Base-by-base conservation (phyloP, 2,888 invertebrate species). In the Frankliniella intonsa region DNA sequence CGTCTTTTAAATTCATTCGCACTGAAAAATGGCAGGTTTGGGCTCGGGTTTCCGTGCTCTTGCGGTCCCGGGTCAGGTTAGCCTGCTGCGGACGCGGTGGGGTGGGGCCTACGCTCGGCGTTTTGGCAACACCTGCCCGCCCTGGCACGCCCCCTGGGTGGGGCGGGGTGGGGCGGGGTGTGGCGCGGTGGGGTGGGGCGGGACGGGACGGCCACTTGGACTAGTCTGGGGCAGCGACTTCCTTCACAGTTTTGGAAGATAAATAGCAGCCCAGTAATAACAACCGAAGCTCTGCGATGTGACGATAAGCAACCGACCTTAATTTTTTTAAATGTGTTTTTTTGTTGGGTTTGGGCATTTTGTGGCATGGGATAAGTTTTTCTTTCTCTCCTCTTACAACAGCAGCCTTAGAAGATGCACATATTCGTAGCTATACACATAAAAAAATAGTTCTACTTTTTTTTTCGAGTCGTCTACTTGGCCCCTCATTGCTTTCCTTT, bases 1-100 rank as follows among this genome's bases (percentile, higher is more conserved):
- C 22, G 25, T 76, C 69, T 25, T 76, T 76, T 25, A 25, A 76
- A 76, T 76, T 76, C 69, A 76, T 76, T 76, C 25, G 38, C 38
- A 38, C 38, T 5, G 38, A 38, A 38, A 38, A 38, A 38, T 38
- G 38, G 38, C 38, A 38, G 38, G 38, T 38, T 19, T 14, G 55
- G 55, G 55, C 14, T 55, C 5, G 5, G 38, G 38, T 38, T 38
- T 38, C 3, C 3, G 38, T 38, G 38, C 38, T 38, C 17, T 14
- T 14, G 69, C 69, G 22, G 11, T 25, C 25, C 69, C 69, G 69
- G 55, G 25, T 76, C 69, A 22, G 14, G 19, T 62, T n/a, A n/a
- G n/a, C n/a, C 62, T 10, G 14, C 62, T 17, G 22, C 22, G 69
- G 69, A 76, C 17, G n/a, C n/a, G 25, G 69, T 76, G n/a, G 11